Evolutionary conservation across 2,888 invertebrate species (phyloP), one percentile per base, ranked within the genome.

Genomic region (Latrodectus elegans): DNA sequence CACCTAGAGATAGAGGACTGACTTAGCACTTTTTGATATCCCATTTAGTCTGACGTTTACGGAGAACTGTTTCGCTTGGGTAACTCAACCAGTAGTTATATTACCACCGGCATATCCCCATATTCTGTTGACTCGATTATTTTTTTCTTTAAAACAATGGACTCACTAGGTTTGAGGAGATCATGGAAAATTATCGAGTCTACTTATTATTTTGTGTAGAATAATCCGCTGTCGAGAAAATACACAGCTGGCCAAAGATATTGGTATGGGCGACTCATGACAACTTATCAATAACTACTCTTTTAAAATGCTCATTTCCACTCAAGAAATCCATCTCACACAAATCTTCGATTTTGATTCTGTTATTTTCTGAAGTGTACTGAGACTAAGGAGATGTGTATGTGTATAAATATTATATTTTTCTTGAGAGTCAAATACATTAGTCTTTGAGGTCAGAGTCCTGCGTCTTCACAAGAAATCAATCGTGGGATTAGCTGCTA

Each of bases 401-500:
- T 55, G n/a, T n/a, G 14, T 12, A 55, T 55, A 14, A 12, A 14
- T 55, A 12, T 12, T 10, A 14, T n/a, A 14, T 10, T n/a, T n/a
- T 14, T 55, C 14, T 10, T 12, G 14, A 14, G 55, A 55, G 1
- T 55, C 55, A 12, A 55, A 14, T 12, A 49, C 22, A 26, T 26
- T 15, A 26, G 26, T 74, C 55, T 70, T 53, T 78, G 70, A 79
- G 79, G 73, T 73, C 67, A 73, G 67, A 52, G 81, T 73, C 73
- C 73, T 15, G 38, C 73, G 52, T 65, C 81, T 81, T 73, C 73
- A 65, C 55, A 51, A 64, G n/a, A 38, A 67, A 83, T 83, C 75
- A 75, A 85, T 85, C 80, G 73, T 49, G 70, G 8, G 75, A n/a
- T 75, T 80, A 85, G 70, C 79, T 85, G 79, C 85, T 74, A 52